Conservation (phyloP, 2,113 vertebrate genomes). For the Galemys pyrenaicus region DNA sequence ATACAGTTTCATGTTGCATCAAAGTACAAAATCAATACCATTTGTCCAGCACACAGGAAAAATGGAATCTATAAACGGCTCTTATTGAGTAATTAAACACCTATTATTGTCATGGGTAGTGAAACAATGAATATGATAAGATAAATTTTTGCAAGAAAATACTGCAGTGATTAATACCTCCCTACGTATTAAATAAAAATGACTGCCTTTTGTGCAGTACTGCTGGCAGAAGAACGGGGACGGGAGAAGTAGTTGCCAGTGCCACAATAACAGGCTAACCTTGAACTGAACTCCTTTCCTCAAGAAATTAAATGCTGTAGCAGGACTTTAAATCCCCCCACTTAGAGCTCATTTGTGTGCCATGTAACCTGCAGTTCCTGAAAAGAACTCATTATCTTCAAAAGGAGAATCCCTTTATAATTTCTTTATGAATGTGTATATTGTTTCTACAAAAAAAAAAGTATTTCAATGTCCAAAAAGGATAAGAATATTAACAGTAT, state of each 20-base stretch:
- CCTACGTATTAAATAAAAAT: conserved; percentile 92
- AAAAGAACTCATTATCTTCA: conserved; percentile 92
- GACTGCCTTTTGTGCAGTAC: conserved; percentile 88
- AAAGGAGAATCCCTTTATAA: conserved; percentile 89
- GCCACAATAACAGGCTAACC: conserved; percentile 93
- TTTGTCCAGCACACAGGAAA: conserved; percentile 95
- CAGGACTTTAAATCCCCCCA: conserved; percentile 92
- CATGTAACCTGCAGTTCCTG: conserved; percentile 90
- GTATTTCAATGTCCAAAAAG: conserved; percentile 86
- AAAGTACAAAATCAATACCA: conserved; percentile 96
- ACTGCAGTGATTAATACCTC: conserved; percentile 94
- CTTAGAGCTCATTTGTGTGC: conserved; percentile 92
- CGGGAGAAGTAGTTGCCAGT: conserved; percentile 87
- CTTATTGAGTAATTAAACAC: conserved; percentile 99
- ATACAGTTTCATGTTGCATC: conserved; percentile 95
- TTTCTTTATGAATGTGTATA: conserved; percentile 90
- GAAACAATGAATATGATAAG: conserved; percentile 97
- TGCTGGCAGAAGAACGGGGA: conserved; percentile 88
- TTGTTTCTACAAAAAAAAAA: conserved; percentile 86
- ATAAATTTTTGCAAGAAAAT: conserved; percentile 93
- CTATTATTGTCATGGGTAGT: conserved; percentile 97
- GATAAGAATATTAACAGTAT: conserved; percentile 87
- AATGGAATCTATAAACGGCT: conserved; percentile 96
- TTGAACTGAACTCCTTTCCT: conserved; percentile 93
- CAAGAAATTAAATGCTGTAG: conserved; percentile 92